Evolutionary conservation across 2,888 invertebrate genomes (phyloP), one percentile per base, ranked within the genome.

Genomic region (Crossocerus cetratus): DNA sequence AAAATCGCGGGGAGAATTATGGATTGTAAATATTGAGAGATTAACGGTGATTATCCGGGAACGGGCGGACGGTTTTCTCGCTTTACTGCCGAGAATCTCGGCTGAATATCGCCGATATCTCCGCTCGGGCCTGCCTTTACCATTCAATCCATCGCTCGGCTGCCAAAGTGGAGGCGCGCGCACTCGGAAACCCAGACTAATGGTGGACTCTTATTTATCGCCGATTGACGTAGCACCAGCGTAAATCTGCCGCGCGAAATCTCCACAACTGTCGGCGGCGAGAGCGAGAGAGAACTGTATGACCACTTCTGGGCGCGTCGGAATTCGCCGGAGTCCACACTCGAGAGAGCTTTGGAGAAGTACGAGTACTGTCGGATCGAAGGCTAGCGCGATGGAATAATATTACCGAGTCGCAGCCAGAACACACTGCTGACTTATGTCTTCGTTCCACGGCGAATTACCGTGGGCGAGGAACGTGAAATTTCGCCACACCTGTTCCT

Each of bases 31-130:
- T 73, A 70, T 65, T 55, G 65, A 54, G 42, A 62, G 62, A 69
- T 73, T 62, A 73, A 70, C 61, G 69, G 65, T 58, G 69, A 65
- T 69, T 58, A 62, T 69, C 21, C 54, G 23, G 18, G 64, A 53
- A 21, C 23, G 32, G 14, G 45, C n/a, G 8, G 45, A 58, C 58
- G 63, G 63, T 43, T 64, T 32, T 32, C 32, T 32, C 32, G 32
- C 32, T 32, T 32, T 32, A 32, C 5, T 20, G 68, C 64, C 16
- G 44, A 65, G 62, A 55, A 44, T 62, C 65, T 22, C 63, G 16
- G 32, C 54, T 44, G 23, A 49, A 49, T 20, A 22, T 21, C 20
- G 13, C 14, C 43, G 42, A 68, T 59, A 56, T 60, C 55, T 32
- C 32, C 32, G 4, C 32, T 32, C n/a, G n/a, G 11, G 32, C 32